These are phyloP conservation scores for Gallinago nigripennis DNA, from an alignment of 2,797 vertebrate species.

Conservation along the genomic window DNA sequence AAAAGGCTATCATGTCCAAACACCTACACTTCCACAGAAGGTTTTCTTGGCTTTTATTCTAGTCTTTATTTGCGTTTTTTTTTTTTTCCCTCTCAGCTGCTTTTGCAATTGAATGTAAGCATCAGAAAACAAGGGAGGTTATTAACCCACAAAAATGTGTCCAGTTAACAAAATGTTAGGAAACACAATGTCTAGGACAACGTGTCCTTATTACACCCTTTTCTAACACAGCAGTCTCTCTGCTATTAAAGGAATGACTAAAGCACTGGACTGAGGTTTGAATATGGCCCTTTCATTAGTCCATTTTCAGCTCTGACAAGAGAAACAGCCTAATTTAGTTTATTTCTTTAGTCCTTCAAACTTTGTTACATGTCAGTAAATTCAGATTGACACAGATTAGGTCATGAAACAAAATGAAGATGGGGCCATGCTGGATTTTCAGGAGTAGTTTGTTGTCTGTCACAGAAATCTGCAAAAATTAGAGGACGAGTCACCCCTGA, in stretches of 20 bases:
- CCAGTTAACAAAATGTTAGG: conserved; percentile 49
- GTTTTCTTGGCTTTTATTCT: conserved; percentile 51
- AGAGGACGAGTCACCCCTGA: neutral
- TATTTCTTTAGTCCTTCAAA: neutral
- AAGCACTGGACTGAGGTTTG: conserved; percentile 13
- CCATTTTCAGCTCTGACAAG: neutral
- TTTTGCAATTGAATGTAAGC: conserved; percentile 43
- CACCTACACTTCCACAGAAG: conserved; percentile 55
- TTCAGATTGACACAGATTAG: neutral
- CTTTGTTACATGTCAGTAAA: neutral
- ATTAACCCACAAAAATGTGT: conserved; percentile 65
- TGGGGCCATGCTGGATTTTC: neutral
- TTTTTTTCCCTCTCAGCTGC: conserved; percentile 6
- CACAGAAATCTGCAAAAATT: neutral
- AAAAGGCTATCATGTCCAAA: conserved; percentile 65
- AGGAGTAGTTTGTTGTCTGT: neutral
- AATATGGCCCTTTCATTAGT: neutral
- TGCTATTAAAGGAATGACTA: neutral
- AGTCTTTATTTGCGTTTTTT: neutral
- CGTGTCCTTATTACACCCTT: conserved; percentile 19
- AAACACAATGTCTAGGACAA: conserved; percentile 42
- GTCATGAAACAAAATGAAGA: neutral
- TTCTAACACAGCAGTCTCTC: conserved; percentile 19
- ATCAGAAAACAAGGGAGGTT: conserved; percentile 26
- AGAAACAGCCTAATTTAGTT: neutral